Conservation (phyloP, 2,888 invertebrate species). For the Aromia moschata region DNA sequence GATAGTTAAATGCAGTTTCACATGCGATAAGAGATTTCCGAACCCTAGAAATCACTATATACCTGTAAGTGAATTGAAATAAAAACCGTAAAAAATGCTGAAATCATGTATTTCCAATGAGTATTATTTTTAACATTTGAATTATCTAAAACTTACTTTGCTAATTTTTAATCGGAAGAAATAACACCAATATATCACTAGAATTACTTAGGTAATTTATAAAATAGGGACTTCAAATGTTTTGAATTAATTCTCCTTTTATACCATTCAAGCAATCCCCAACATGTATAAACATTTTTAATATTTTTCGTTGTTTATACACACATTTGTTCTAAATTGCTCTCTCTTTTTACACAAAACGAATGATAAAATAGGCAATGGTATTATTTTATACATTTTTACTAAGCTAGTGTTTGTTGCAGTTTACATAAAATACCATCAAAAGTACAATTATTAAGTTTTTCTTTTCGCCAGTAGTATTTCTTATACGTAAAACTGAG, state of each 20-base stretch:
- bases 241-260: constrained; percentile 16
- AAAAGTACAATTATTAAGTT: too few species aligned
- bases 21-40: too few species aligned
- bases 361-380: constrained; percentile 15
- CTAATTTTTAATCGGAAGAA: constrained; percentile 57
- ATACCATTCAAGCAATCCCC: constrained; percentile 15
- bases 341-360: constrained; percentile 16
- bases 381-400: constrained; percentile 16
- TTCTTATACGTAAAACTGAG: too few species aligned
- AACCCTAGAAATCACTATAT: too few species aligned
- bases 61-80: too few species aligned
- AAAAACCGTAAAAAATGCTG: constrained; percentile 48
- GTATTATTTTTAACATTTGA: constrained; percentile 57
- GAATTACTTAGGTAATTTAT: constrained; percentile 49
- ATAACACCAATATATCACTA: constrained; percentile 60
- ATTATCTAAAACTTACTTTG: constrained; percentile 59
- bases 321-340: constrained; percentile 31
- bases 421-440: constrained; percentile 15
- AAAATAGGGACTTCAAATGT: constrained; percentile 36
- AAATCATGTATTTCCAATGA: constrained; percentile 60
- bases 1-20: too few species aligned
- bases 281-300: constrained; percentile 43
- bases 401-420: constrained; percentile 9
- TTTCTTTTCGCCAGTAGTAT: too few species aligned
- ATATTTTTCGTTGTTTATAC: constrained; percentile 35